Percentiles rank a stretch among this genome's conserved stretches.
These are phyloP conservation scores for Taeniopygia guttata DNA, from an alignment of 2,797 vertebrate genomes.

Conservation along the genomic window DNA sequence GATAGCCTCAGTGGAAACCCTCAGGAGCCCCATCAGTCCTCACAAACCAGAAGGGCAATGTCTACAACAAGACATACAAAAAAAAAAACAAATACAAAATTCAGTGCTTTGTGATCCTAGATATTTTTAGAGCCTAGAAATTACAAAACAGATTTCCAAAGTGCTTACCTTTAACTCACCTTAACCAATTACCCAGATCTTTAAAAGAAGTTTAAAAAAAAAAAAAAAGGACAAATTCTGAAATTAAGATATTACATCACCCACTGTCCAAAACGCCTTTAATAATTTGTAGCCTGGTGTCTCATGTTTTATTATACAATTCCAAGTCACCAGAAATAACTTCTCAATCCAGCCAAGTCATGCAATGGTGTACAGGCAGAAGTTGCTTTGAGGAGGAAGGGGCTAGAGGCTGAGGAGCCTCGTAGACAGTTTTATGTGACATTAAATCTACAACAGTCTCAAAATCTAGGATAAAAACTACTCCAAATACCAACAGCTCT, in stretches of 20 bases:
- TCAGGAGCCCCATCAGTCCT: background rate
- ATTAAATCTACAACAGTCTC: background rate
- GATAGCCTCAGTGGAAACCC: background rate
- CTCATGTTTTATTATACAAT: slow-evolving; percentile 1
- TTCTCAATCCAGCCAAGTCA: slow-evolving; percentile 39
- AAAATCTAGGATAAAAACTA: background rate
- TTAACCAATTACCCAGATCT: background rate
- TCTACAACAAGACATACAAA: background rate
- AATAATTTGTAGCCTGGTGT: slow-evolving; percentile 20
- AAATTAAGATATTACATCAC: background rate
- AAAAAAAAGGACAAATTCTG: background rate
- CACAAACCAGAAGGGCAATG: background rate
- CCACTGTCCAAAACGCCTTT: background rate
- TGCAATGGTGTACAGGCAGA: background rate
- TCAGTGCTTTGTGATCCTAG: background rate
- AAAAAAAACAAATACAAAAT: background rate
- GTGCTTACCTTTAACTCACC: background rate
- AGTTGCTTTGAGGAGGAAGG: background rate
- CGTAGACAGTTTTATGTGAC: background rate
- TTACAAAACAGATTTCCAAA: background rate
- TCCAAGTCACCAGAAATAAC: slow-evolving; percentile 59
- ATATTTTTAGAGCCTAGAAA: background rate
- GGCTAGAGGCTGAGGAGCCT: background rate
- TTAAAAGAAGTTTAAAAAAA: background rate
- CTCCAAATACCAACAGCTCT: slow-evolving; percentile 1